Evolutionary conservation across 2,797 vertebrate genomes (phyloP), one percentile per base, ranked within the genome.

Genomic region (Meda fulgida): DNA sequence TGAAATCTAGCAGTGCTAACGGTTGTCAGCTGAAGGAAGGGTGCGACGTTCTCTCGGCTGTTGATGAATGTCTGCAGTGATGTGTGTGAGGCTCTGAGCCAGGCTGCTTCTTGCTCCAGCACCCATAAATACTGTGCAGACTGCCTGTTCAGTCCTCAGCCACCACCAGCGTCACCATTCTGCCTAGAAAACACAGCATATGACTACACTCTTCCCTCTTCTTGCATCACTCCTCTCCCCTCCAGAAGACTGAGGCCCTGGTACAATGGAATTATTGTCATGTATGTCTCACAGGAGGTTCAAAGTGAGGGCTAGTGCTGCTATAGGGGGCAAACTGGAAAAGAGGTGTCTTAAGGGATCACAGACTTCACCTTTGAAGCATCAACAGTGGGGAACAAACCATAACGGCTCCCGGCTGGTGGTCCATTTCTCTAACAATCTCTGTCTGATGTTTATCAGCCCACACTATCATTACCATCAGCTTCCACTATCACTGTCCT

Each of bases 31-130:
- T 58, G 43, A 77, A 78, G 46, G 60, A 81, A 31, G 43, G 67
- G 38, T 75, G 77, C 23, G 5, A 80, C 58, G 46, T 79, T 73
- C 69, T 72, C 69, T 38, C 23, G 29, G 4, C 60, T 76, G 77
- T 34, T 86, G 76, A 85, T 80, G 60, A 82, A 85, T 84, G 80
- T 67, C 65, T 73, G 58, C 67, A 79, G 84, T 83, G 48, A 85
- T 85, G 46, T 78, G 80, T 83, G 11, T 31, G 31, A 38, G 60
- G 60, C 63, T 58, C n/a, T 60, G 40, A 46, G 81, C 82, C 78
- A 81, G 78, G 13, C 51, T 60, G 71, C 65, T 43, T 53, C 26
- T 43, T 60, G 29, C 46, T 73, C 73, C 86, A 85, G 46, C 55
- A 85, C 34, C 66, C 79, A 85, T 85, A 75, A 86, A 86, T 84